Percentiles rank a stretch among this genome's conserved stretches.
phyloP scores from a whole-genome alignment of 2,797 vertebrate genomes.

The Micropoecilia bifurca region DNA sequence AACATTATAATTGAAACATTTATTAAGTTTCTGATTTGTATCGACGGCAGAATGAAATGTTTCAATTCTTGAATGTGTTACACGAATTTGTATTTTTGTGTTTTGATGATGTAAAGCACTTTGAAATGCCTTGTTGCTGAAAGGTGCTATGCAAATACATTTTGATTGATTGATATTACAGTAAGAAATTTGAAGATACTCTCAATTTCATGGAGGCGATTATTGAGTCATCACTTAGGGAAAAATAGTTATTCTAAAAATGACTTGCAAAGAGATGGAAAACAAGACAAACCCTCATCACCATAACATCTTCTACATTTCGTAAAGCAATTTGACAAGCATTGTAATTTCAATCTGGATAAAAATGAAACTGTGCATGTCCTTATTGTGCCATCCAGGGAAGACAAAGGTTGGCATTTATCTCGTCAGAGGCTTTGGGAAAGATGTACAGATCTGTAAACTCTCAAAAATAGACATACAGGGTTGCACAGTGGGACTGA shows the following conservation, averaged over 20 bases:
- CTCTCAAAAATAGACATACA: slow-evolving; percentile 66
- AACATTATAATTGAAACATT: too few relatives aligned
- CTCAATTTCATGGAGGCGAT: slow-evolving; percentile 22
- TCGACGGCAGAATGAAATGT: too few relatives aligned
- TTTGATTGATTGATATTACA: slow-evolving; percentile 31
- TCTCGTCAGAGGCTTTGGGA: slow-evolving; percentile 47
- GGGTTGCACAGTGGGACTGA: slow-evolving; percentile 62
- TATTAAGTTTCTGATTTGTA: too few relatives aligned
- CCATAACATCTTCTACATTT: background rate
- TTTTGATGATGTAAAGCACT: too few relatives aligned
- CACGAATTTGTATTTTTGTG: too few relatives aligned
- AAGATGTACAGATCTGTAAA: slow-evolving; percentile 59
- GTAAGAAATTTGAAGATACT: slow-evolving; percentile 49
- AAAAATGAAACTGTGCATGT: slow-evolving; percentile 8
- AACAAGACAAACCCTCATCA: slow-evolving; percentile 23
- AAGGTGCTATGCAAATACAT: too few relatives aligned
- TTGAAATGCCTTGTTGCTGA: too few relatives aligned
- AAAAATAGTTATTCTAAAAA: background rate
- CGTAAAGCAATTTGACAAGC: background rate
- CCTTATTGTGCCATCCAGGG: slow-evolving; percentile 13
- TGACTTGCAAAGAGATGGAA: slow-evolving; percentile 18
- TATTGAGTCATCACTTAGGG: background rate
- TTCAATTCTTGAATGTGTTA: too few relatives aligned
- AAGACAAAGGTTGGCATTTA: slow-evolving; percentile 36
- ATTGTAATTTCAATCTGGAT: background rate